phyloP scores from a whole-genome alignment of 2,113 vertebrate species.

The Perca fluviatilis region DNA sequence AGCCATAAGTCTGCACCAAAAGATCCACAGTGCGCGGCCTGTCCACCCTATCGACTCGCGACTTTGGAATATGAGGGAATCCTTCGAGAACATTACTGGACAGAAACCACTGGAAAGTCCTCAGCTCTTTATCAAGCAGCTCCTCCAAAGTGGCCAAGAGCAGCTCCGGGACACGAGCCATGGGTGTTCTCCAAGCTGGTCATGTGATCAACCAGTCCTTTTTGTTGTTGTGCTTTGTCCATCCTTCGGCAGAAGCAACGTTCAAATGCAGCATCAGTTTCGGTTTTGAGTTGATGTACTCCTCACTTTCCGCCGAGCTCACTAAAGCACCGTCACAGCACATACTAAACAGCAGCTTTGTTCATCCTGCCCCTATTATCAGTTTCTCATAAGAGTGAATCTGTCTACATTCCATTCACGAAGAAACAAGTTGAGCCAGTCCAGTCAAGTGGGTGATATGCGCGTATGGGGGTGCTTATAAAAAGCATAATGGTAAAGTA shows the following conservation, averaged over 20 bases:
- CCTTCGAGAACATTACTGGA: conserved; percentile 14
- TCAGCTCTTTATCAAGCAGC: conserved; percentile 26
- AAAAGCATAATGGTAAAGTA: not conserved
- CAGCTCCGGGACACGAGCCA: conserved; percentile 27
- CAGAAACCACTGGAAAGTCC: conserved; percentile 51
- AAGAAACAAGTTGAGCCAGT: conserved; percentile 25
- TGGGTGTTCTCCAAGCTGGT: not conserved
- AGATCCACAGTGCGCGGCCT: conserved; percentile 27
- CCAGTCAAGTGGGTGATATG: not conserved
- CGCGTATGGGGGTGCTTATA: not conserved
- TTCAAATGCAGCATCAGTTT: conserved; percentile 21
- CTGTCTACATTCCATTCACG: not conserved
- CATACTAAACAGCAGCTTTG: not conserved
- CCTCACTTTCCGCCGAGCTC: not conserved
- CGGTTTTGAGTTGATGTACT: conserved; percentile 28
- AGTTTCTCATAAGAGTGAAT: not conserved
- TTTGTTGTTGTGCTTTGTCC: not conserved
- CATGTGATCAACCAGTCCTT: not conserved
- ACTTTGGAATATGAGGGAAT: conserved; percentile 30
- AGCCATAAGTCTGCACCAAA: conserved; percentile 42
- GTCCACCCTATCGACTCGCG: not conserved
- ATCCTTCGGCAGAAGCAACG: not conserved
- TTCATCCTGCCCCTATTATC: not conserved
- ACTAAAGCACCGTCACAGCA: not conserved
- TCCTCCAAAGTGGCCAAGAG: conserved; percentile 37